Base-by-base conservation (phyloP, 2,797 vertebrate species). In the Phyllotis vaccarum region DNA sequence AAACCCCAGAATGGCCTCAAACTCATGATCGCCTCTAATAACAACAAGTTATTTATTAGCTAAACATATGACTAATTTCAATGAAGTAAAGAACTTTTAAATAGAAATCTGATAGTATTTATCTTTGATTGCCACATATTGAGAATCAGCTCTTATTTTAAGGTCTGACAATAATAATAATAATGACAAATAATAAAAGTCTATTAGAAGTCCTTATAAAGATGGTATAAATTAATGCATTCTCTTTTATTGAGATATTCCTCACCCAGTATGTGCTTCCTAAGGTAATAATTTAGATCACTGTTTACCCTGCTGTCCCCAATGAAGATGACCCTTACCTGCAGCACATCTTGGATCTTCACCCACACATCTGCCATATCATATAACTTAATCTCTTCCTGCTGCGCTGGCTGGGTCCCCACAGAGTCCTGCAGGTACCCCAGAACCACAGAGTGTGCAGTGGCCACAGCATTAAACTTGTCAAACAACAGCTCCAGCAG, bases 281-380 rank as follows among this genome's bases (percentile, higher is more conserved):
- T 74, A 89, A 75, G 12, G 46, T 58, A 90, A 6, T 79, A 79
- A 46, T 82, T 85, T 16, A 58, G 54, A 40, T 56, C 14, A 58
- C 17, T 37, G 7, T 17, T 0, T 72, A 80, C 74, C 62, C 1
- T n/a, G 29, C 13, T 64, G 4, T 3, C 56, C 3, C 70, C 52
- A 93, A 58, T 3, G 54, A 2, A 76, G 68, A 0, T 0, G 1
- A 11, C 1, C 21, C 96, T 98, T 98, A 99, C 99, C 99, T 99
- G 99, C 92, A 99, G 98, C 89, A 99, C 99, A 0, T 99, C 98
- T 97, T 99, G 99, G 98, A 99, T 99, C 98, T 99, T 99, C 97
- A 99, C 99, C 97, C 99, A 99, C 93, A 99, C 99, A 0, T 99
- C 99, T 0, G 99, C 99, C 98, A 99, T 99, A 97, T 99, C 99